Evolutionary conservation across 2,797 vertebrate genomes (phyloP).

Genomic region (Enteromius viviparus): DNA sequence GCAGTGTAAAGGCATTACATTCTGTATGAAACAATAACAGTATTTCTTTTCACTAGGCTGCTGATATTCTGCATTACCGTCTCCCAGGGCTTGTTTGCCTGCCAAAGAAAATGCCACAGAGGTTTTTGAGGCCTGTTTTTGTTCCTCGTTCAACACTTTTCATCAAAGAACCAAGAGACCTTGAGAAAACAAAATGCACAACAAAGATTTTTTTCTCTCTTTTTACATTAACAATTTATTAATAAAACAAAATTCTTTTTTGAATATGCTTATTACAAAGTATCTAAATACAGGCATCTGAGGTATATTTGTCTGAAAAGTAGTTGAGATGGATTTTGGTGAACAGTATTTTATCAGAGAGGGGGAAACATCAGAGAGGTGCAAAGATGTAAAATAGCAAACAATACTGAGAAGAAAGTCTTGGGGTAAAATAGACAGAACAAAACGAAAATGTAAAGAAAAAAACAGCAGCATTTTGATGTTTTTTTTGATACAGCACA

Average conservation of each 20-base stretch:
- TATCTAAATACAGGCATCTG: conserved; percentile 83
- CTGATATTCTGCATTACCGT: conserved; percentile 7
- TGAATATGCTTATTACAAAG: conserved; percentile 76
- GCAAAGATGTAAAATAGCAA: background rate
- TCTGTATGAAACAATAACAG: conserved; percentile 6
- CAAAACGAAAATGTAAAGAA: conserved; percentile 3
- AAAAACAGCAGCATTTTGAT: background rate
- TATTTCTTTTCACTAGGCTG: conserved; percentile 9
- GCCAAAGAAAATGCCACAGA: conserved; percentile 46
- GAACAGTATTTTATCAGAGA: conserved; percentile 39
- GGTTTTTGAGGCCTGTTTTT: conserved; percentile 16
- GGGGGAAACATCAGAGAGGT: conserved; percentile 11
- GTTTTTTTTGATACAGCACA: conserved; percentile 6
- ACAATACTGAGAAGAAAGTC: background rate
- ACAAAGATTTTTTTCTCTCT: background rate
- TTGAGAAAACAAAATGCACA: conserved; percentile 29
- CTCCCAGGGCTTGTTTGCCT: conserved; percentile 26
- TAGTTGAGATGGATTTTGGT: conserved; percentile 58
- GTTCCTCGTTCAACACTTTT: conserved; percentile 12
- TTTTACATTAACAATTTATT: conserved; percentile 72
- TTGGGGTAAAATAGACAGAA: conserved; percentile 12
- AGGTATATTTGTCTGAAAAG: conserved; percentile 78
- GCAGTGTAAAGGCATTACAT: conserved; percentile 24
- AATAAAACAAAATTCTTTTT: conserved; percentile 65
- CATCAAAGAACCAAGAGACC: background rate